These are phyloP conservation scores for Cremastobaeus sp. DNA, from an alignment of 2,888 invertebrate species.

Conservation along the genomic window DNA sequence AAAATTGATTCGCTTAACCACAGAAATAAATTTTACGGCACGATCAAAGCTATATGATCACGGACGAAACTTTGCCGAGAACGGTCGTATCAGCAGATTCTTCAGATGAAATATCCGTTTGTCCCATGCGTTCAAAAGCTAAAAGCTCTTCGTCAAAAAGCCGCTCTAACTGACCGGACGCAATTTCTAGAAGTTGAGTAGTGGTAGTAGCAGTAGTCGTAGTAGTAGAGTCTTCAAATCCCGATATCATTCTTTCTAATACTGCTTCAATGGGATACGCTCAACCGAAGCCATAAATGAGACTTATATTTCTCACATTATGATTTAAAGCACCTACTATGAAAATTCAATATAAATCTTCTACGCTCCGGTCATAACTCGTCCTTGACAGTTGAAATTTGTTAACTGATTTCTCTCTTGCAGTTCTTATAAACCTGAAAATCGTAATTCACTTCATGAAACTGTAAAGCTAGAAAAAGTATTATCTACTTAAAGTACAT, in stretches of 20 bases:
- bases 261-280: constrained; percentile 11
- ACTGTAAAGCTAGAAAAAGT: no score
- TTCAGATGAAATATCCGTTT: constrained; percentile 46
- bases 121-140: constrained; percentile 32
- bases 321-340: constrained; percentile 2
- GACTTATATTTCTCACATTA: neutral
- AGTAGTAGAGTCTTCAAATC: constrained; percentile 44
- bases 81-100: constrained; percentile 44
- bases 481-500: no score
- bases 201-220: no score
- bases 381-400: no score
- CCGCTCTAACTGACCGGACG: constrained; percentile 38
- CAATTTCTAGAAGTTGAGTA: constrained; percentile 29
- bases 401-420: no score
- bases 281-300: constrained; percentile 3
- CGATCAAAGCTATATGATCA: constrained; percentile 46
- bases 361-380: no score
- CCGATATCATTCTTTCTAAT: constrained; percentile 21
- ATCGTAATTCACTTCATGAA: no score
- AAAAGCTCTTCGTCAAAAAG: constrained; percentile 44
- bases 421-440: no score
- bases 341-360: constrained; percentile 8
- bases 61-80: constrained; percentile 26
- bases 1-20: constrained; percentile 47
- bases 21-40: constrained; percentile 42